Percentiles rank a stretch among this genome's conserved stretches.
phyloP scores from a whole-genome alignment of 2,113 vertebrate species.

The Gasterosteus nipponicus region DNA sequence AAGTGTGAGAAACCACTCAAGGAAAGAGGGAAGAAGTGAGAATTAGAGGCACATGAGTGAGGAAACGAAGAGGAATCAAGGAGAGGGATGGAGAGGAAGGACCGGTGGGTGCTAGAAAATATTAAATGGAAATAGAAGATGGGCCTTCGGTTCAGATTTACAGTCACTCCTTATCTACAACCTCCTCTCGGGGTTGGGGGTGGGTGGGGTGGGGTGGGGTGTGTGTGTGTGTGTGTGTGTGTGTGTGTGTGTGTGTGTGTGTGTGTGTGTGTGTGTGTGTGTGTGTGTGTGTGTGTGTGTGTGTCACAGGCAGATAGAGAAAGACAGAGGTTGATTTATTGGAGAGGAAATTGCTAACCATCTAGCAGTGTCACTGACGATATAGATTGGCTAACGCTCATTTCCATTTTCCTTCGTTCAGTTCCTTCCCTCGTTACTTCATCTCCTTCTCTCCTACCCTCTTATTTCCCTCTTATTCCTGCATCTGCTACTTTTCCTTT shows the following conservation, averaged over 20 bases:
- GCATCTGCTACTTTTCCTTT: slow-evolving; percentile 6
- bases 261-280: slow-evolving; percentile 31
- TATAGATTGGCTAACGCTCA: slow-evolving; percentile 73
- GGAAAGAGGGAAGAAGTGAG: slow-evolving; percentile 2
- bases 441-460: slow-evolving; percentile 23
- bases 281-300: slow-evolving; percentile 40
- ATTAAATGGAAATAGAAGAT: slow-evolving; percentile 70
- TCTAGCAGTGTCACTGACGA: slow-evolving; percentile 76
- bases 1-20: background rate
- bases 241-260: slow-evolving; percentile 31
- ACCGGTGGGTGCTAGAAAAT: slow-evolving; percentile 31
- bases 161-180: slow-evolving; percentile 66
- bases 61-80: background rate
- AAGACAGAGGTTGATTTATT: slow-evolving; percentile 78
- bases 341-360: slow-evolving; percentile 81
- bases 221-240: slow-evolving; percentile 41
- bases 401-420: slow-evolving; percentile 73
- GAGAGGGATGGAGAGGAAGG: slow-evolving; percentile 23
- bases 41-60: background rate
- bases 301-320: slow-evolving; percentile 58
- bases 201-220: too few species aligned
- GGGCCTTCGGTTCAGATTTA: slow-evolving; percentile 72
- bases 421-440: slow-evolving; percentile 38
- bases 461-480: background rate
- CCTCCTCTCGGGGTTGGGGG: slow-evolving; percentile 24